Conservation (phyloP, 2,797 vertebrate genomes). For the Stomatorhinus walkeri region DNA sequence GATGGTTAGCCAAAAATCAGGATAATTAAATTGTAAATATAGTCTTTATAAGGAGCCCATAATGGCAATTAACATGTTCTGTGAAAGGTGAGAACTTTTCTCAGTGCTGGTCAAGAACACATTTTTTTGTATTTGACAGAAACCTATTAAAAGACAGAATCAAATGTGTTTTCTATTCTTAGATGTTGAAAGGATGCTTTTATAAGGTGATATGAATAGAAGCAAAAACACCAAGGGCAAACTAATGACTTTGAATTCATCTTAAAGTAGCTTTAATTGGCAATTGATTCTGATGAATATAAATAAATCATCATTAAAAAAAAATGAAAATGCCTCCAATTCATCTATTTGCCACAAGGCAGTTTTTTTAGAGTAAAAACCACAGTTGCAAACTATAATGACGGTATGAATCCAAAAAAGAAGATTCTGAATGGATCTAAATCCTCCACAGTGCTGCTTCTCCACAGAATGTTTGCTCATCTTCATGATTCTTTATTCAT, state of each 20-base stretch:
- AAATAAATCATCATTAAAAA: constrained; percentile 58
- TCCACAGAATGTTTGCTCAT: background rate
- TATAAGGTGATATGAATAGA: constrained; percentile 67
- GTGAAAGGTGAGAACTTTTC: constrained; percentile 71
- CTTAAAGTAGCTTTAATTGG: constrained; percentile 58
- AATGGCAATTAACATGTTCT: constrained; percentile 73
- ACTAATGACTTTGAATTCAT: constrained; percentile 63
- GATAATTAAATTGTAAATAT: constrained; percentile 73
- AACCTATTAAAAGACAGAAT: constrained; percentile 69
- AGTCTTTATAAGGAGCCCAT: constrained; percentile 61
- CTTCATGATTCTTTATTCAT: background rate
- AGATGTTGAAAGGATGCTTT: constrained; percentile 66
- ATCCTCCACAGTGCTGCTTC: constrained; percentile 31
- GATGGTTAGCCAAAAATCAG: constrained; percentile 70
- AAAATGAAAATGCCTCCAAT: constrained; percentile 41
- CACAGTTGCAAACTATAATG: constrained; percentile 49
- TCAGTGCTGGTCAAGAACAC: constrained; percentile 58
- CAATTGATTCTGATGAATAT: constrained; percentile 55
- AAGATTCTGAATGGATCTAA: constrained; percentile 49
- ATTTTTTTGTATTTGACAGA: constrained; percentile 49
- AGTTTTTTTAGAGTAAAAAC: constrained; percentile 55
- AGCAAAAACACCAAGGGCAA: constrained; percentile 65
- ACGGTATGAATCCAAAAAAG: constrained; percentile 30
- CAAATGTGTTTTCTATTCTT: constrained; percentile 64
- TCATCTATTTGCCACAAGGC: constrained; percentile 51